phyloP scores from a whole-genome alignment of 92 coral and sea anemone genomes.

The Nematostella vectensis region DNA sequence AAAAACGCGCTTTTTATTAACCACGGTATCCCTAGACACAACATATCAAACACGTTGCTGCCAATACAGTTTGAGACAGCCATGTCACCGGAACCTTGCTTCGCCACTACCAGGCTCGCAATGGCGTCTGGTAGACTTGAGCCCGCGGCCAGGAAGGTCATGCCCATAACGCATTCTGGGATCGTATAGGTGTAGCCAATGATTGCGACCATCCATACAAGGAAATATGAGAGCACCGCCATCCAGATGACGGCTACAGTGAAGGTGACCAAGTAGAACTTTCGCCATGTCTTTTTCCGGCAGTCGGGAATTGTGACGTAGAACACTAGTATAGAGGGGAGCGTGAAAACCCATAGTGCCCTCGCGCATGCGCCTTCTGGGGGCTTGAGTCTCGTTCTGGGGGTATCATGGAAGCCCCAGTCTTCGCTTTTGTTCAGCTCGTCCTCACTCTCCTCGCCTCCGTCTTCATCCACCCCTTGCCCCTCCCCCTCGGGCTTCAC shows the following conservation, averaged over 20 bases:
- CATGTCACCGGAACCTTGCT: conserved; percentile 95
- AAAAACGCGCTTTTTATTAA: conserved; percentile 73
- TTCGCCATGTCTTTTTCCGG: conserved; percentile 68
- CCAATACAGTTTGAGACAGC: conserved; percentile 97
- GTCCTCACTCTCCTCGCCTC: conserved; percentile 18
- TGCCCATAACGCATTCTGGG: conserved; percentile 99
- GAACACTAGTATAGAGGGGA: conserved; percentile 69
- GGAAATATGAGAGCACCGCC: conserved; percentile 90
- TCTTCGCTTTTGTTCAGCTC: conserved; percentile 25
- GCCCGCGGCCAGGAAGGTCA: conserved; percentile 99
- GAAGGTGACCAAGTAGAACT: conserved; percentile 80
- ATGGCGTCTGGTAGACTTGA: conserved; percentile 99
- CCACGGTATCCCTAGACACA: conserved; percentile 96
- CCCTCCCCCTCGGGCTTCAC: conserved; percentile 8
- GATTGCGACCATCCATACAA: conserved; percentile 95
- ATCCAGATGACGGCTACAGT: conserved; percentile 84
- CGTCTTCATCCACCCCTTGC: conserved; percentile 9
- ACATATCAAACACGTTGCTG: conserved; percentile 96
- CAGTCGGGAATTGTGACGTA: conserved; percentile 91
- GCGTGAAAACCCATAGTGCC: conserved; percentile 66
- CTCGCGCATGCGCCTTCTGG: conserved; percentile 56
- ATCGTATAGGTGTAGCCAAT: conserved; percentile 87
- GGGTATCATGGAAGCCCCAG: conserved; percentile 38
- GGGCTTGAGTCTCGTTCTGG: conserved; percentile 33
- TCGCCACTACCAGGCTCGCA: conserved; percentile 92